Evolutionary conservation across 2,888 invertebrate genomes (phyloP).

Genomic region (Acrobasis suavella): DNA sequence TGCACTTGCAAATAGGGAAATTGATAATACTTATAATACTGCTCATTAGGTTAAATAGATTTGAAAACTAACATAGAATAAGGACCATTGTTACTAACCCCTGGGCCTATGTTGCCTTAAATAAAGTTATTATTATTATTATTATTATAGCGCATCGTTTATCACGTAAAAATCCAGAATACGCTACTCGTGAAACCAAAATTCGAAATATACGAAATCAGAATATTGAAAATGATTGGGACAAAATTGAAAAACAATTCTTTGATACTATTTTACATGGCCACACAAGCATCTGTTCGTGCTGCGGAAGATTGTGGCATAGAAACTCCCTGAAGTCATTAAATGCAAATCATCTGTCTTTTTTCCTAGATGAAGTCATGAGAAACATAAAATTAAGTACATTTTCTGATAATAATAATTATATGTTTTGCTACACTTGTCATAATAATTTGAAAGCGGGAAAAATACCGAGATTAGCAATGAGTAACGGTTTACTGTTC

Average conservation of each 20-base stretch:
- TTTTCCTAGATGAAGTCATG: not conserved
- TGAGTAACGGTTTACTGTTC: not conserved
- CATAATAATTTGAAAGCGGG: not conserved
- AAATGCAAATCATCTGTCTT: not conserved
- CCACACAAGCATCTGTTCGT: not conserved
- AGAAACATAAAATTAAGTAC: not conserved
- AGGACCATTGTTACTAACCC: too few relatives aligned
- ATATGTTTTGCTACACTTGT: not conserved
- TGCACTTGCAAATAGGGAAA: too few relatives aligned
- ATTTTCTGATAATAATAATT: not conserved
- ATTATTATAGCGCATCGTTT: not conserved
- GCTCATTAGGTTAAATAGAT: too few relatives aligned
- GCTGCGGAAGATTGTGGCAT: conserved; percentile 2
- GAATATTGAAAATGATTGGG: conserved; percentile 1
- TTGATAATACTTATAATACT: too few relatives aligned
- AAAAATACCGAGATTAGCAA: conserved; percentile 1
- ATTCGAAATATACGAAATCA: not conserved
- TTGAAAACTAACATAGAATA: too few relatives aligned
- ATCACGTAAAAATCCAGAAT: not conserved
- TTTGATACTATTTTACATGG: not conserved
- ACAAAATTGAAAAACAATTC: not conserved
- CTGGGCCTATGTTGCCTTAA: too few relatives aligned
- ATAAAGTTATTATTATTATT: too few relatives aligned
- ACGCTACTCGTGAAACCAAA: not conserved
- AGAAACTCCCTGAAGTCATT: not conserved